phyloP scores from a whole-genome alignment of 2,113 vertebrate genomes.

The Tretioscincus oriximinensis region DNA sequence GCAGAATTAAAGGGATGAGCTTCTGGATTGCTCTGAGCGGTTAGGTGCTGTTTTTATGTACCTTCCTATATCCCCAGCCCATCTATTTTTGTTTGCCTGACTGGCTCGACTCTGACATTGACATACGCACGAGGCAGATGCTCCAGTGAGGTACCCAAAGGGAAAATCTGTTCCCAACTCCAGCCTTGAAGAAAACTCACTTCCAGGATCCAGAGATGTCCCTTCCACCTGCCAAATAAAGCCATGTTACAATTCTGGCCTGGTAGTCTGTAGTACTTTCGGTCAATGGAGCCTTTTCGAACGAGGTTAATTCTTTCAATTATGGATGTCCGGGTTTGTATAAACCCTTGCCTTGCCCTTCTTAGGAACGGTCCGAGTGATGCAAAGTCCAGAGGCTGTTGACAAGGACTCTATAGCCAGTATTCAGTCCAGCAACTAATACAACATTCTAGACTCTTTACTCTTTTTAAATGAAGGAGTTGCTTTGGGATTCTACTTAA shows the following conservation, averaged over 20 bases:
- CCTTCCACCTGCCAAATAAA: conserved; percentile 38
- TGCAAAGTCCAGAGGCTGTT: too few relatives aligned
- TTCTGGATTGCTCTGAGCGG: neutral
- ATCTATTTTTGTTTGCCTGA: neutral
- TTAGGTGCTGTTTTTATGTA: too few relatives aligned
- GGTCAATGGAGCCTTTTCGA: neutral
- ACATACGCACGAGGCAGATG: conserved; percentile 20
- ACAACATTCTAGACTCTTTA: neutral
- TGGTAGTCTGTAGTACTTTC: too few relatives aligned
- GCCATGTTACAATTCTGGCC: conserved; percentile 27
- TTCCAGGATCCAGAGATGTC: conserved; percentile 22
- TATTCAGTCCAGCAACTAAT: neutral
- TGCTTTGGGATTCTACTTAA: neutral
- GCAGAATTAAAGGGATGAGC: neutral
- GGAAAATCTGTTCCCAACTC: conserved; percentile 22
- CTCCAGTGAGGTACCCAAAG: conserved; percentile 24
- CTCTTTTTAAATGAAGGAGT: neutral
- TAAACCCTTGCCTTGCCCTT: neutral
- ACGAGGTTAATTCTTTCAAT: neutral
- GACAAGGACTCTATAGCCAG: neutral
- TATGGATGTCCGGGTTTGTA: too few relatives aligned
- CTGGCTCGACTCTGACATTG: neutral
- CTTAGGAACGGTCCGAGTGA: neutral
- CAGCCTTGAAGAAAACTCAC: conserved; percentile 24
- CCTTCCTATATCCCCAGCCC: too few relatives aligned